Conservation (phyloP, 2,888 invertebrate species). For the Hydraecia micacea region DNA sequence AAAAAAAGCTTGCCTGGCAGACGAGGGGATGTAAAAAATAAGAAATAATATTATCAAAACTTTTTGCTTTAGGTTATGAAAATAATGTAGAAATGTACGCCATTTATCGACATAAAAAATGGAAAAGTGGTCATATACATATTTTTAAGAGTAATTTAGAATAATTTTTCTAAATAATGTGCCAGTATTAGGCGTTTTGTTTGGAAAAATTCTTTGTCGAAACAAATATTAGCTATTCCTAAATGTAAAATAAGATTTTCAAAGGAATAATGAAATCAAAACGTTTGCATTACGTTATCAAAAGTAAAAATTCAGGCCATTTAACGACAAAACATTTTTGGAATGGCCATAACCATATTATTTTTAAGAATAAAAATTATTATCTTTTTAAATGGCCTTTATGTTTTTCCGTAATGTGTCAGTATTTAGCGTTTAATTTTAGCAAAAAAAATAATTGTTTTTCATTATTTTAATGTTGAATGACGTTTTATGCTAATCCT, state of each 20-base stretch:
- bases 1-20: too few relatives aligned
- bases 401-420: background rate
- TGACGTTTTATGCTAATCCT: background rate
- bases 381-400: background rate
- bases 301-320: background rate
- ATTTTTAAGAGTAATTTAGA: background rate
- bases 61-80: background rate
- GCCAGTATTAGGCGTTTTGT: background rate
- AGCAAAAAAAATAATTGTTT: background rate
- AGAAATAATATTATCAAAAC: background rate
- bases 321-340: background rate
- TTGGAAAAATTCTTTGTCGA: background rate
- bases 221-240: background rate
- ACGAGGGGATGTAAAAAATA: background rate
- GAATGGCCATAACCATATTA: too few relatives aligned
- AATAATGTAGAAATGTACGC: background rate
- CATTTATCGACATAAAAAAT: background rate
- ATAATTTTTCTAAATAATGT: background rate
- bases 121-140: too few relatives aligned
- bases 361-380: background rate
- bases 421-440: background rate
- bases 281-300: background rate
- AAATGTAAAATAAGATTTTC: background rate
- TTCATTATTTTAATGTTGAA: background rate
- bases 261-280: background rate